A percentile compares a stretch with the other conserved stretches of the same genome.
phyloP scores from a whole-genome alignment of 2,797 vertebrate species.

The Astyanax mexicanus region DNA sequence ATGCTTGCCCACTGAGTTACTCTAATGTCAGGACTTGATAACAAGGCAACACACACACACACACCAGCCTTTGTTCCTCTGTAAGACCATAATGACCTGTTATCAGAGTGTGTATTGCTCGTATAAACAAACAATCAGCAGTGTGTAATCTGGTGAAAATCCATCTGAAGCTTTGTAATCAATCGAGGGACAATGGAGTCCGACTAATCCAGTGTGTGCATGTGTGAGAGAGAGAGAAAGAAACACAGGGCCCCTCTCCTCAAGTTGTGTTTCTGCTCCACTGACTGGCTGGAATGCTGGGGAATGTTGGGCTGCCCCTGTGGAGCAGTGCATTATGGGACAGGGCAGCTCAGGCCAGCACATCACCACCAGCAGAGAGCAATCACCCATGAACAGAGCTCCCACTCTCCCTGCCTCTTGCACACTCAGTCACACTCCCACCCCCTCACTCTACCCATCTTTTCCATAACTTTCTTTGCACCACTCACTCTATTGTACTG shows the following conservation, averaged over 20 bases:
- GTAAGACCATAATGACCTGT: conserved; percentile 48
- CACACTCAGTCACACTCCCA: not conserved
- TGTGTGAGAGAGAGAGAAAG: conserved; percentile 32
- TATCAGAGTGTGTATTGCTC: conserved; percentile 52
- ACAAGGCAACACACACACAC: conserved; percentile 34
- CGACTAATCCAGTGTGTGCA: conserved; percentile 24
- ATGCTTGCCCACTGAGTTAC: conserved; percentile 39
- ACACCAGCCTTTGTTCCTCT: conserved; percentile 44
- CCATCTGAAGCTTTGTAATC: conserved; percentile 23
- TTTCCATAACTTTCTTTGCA: not conserved
- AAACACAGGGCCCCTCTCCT: conserved; percentile 18
- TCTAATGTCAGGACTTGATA: conserved; percentile 47
- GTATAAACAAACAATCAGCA: conserved; percentile 51
- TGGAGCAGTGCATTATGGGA: conserved; percentile 45
- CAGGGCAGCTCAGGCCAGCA: conserved; percentile 26
- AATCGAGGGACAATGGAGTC: conserved; percentile 8
- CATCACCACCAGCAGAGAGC: conserved; percentile 24
- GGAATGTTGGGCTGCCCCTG: conserved; percentile 33
- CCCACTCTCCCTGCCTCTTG: not conserved
- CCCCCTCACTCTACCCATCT: not conserved
- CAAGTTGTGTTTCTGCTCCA: conserved; percentile 46
- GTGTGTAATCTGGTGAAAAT: conserved; percentile 53
- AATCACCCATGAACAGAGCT: conserved; percentile 23
- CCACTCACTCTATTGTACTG: not conserved
- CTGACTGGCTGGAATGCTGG: conserved; percentile 51